Evolutionary conservation across 1,140 invertebrate species (phyloP).

Genomic region (Popillia japonica): DNA sequence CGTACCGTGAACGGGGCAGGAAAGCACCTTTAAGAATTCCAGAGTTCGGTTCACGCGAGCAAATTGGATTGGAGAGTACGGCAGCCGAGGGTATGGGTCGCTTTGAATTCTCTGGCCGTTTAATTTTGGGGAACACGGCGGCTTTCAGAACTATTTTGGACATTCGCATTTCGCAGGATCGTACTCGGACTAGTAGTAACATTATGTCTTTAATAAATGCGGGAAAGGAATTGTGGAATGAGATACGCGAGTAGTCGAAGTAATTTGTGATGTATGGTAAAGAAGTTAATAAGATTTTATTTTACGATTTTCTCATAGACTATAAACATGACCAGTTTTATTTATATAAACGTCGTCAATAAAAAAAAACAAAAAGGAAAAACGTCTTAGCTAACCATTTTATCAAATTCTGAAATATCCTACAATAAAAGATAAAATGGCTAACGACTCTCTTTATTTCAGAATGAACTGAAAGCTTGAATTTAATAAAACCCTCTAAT

Average conservation of each 20-base stretch:
- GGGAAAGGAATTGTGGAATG: background rate
- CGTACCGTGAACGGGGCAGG: slow-evolving; percentile 28
- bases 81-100: slow-evolving; percentile 56
- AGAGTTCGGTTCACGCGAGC: slow-evolving; percentile 42
- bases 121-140: slow-evolving; percentile 52
- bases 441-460: no score
- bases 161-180: slow-evolving; percentile 4
- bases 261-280: background rate
- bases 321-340: no score
- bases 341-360: no score
- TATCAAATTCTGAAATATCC: no score
- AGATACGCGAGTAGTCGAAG: background rate
- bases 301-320: no score
- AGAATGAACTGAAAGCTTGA: no score
- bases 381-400: no score
- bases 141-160: slow-evolving; percentile 22
- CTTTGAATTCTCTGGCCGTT: slow-evolving; percentile 56
- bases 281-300: background rate
- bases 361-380: no score
- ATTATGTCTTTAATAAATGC: slow-evolving; percentile 12
- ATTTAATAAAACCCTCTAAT: no score
- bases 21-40: slow-evolving; percentile 57
- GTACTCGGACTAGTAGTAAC: slow-evolving; percentile 16
- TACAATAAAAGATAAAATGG: no score
- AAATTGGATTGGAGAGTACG: slow-evolving; percentile 49